Evolutionary conservation across 2,888 invertebrate genomes (phyloP).

Genomic region (Caradrina kadenii): DNA sequence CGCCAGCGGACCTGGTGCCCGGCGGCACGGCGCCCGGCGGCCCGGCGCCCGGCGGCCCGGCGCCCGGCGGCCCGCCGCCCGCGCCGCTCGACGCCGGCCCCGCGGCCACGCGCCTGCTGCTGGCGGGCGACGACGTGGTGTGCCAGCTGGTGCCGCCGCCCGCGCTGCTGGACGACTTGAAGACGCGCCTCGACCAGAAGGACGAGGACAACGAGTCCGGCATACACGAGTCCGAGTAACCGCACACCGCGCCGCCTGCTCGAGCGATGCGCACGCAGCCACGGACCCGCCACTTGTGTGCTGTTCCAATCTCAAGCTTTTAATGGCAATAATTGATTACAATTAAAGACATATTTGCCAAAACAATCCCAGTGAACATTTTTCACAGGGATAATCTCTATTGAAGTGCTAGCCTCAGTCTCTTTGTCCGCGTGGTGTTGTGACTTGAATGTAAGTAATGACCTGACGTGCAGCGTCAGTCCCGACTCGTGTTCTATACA

Average conservation of each 20-base stretch:
- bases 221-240: slow-evolving; percentile 86
- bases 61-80: slow-evolving; percentile 68
- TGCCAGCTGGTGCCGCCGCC: slow-evolving; percentile 81
- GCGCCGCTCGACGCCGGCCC: slow-evolving; percentile 48
- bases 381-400: background rate
- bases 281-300: no score
- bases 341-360: background rate
- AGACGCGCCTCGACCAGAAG: slow-evolving; percentile 84
- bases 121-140: slow-evolving; percentile 80
- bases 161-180: slow-evolving; percentile 85
- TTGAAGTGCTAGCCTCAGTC: no score
- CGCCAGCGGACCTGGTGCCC: slow-evolving; percentile 46
- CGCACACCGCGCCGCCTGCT: background rate
- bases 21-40: slow-evolving; percentile 47
- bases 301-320: background rate
- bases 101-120: slow-evolving; percentile 68
- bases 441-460: no score
- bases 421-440: no score
- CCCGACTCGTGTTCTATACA: no score
- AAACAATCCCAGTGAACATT: background rate
- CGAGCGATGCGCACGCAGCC: no score
- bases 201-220: slow-evolving; percentile 88
- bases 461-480: no score
- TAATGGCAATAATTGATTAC: background rate
- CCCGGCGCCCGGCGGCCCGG: slow-evolving; percentile 29